Percentiles rank a stretch among this genome's conserved stretches.
These are phyloP conservation scores for Mionectes macconnelli DNA, from an alignment of 2,113 vertebrate genomes.

Conservation along the genomic window DNA sequence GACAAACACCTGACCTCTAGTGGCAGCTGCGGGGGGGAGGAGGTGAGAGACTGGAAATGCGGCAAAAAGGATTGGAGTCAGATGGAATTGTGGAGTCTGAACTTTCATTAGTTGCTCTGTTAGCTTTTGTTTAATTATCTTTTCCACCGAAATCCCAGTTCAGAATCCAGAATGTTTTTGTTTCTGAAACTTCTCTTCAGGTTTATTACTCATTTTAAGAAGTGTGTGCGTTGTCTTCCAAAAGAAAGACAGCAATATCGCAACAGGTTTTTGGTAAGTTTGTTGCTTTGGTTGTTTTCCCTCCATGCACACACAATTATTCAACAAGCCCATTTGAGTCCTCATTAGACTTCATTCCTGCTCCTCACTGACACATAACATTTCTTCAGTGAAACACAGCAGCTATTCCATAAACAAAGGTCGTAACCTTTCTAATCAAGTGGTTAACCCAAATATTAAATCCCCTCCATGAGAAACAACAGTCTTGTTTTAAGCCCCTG, in stretches of 20 bases:
- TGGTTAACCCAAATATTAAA: conserved; percentile 35
- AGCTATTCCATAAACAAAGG: conserved; percentile 20
- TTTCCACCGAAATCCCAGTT: background rate
- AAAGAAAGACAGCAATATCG: background rate
- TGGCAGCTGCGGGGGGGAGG: background rate
- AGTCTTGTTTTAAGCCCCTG: background rate
- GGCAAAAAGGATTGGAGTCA: fast-evolving
- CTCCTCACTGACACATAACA: background rate
- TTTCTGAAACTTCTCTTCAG: background rate
- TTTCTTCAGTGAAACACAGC: conserved; percentile 17
- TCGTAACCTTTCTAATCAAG: conserved; percentile 15
- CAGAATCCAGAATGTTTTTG: background rate
- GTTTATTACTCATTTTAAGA: background rate
- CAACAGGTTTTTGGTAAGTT: background rate
- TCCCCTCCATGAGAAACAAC: background rate
- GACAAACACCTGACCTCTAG: conserved; percentile 58
- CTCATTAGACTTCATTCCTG: background rate
- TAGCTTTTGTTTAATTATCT: background rate
- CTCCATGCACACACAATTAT: background rate
- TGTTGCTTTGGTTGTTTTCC: background rate
- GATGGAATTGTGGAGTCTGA: background rate
- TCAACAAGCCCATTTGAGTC: background rate
- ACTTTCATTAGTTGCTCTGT: background rate
- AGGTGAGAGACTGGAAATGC: background rate
- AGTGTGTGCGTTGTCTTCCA: background rate